Evolutionary conservation across 2,888 invertebrate species (phyloP), one percentile per base, ranked within the genome.

Genomic region (Petrolisthes cinctipes): DNA sequence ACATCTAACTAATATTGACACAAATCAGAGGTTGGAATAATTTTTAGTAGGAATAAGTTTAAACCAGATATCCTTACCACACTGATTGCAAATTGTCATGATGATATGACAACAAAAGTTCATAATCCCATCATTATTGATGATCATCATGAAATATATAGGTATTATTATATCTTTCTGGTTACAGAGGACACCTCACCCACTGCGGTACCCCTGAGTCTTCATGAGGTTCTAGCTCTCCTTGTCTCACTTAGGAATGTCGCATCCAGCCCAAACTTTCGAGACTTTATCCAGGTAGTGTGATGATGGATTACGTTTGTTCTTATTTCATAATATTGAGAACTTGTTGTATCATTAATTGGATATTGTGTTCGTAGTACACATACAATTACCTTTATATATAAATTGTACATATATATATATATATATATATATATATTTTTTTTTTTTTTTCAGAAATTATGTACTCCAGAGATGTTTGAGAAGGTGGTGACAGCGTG

Each of bases 221-320:
- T 89, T 7, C 86, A 82, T 9, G 89, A 89, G 80, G 87, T 89
- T 23, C 89, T 87, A 66, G 81, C 86, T 6, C 80, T 89, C 6
- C 83, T 89, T 51, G 87, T 89, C 9, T 85, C 89, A 37, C 73
- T 89, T 56, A 83, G 89, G 51, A 89, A 86, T 83, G 85, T 87
- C 71, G 80, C 84, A 51, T 57, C 87, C 3, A 85, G 85, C 56
- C 85, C 89, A 54, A 87, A 89, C 73, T 89, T 89, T 73, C 82
- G 85, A 54, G 76, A 79, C 56, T 89, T 85, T 56, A 87, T 89
- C 51, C 87, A 89, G 83, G 89, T 87, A 23, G 76, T 61, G 11
- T 9, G 5, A 7, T 6, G 51, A 2, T n/a, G 7, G 51, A 1
- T 79, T 51, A 5, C 11, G 0, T 76, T 5, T 76, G 17, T 76